phyloP scores from a whole-genome alignment of 2,113 vertebrate genomes.

The Phainopepla nitens region DNA sequence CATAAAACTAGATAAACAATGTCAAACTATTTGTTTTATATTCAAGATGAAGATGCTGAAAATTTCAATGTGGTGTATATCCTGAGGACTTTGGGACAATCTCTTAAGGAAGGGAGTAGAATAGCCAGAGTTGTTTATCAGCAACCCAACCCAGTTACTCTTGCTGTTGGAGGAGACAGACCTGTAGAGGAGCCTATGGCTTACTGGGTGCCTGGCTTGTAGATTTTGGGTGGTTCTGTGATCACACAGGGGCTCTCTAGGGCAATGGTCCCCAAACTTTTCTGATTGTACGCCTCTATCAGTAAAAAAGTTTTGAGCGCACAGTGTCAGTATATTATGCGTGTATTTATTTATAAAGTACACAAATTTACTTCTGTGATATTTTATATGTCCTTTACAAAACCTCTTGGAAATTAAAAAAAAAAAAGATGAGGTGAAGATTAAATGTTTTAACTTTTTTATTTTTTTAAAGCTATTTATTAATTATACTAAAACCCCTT shows the following conservation, averaged over 20 bases:
- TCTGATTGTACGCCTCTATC: background rate
- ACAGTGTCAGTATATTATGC: background rate
- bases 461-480: background rate
- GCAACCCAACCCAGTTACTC: background rate
- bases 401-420: background rate
- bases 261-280: background rate
- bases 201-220: background rate
- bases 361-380: background rate
- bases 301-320: background rate
- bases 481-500: background rate
- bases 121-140: background rate
- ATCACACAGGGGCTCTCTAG: background rate
- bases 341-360: background rate
- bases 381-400: background rate
- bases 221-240: background rate
- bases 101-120: accelerated
- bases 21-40: background rate
- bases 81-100: background rate
- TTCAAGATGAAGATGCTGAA: background rate
- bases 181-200: background rate
- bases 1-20: background rate
- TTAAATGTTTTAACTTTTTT: background rate
- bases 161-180: background rate
- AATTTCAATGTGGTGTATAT: background rate
- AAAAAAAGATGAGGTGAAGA: background rate